phyloP scores from a whole-genome alignment of 2,113 vertebrate species.

The Callipepla californica region DNA sequence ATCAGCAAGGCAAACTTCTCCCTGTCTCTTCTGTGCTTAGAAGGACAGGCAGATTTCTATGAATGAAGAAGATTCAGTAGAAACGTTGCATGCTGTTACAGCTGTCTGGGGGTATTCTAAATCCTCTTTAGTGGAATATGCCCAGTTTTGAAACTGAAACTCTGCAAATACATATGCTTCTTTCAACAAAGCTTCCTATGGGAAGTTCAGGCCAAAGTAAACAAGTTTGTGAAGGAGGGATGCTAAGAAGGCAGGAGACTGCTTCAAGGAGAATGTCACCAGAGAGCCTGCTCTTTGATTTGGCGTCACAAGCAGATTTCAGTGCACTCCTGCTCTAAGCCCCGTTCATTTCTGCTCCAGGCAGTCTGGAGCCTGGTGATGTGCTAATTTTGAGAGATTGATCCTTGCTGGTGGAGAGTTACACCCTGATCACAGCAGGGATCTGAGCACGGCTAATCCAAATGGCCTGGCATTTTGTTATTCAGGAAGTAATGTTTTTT shows the following conservation, averaged over 20 bases:
- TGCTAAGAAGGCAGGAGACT: neutral
- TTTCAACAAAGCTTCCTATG: neutral
- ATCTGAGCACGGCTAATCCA: constrained; percentile 64
- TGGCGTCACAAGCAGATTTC: constrained; percentile 31
- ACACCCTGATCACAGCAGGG: constrained; percentile 49
- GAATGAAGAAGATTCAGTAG: neutral
- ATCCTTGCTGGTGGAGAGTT: constrained; percentile 68
- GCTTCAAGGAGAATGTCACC: neutral
- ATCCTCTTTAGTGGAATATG: neutral
- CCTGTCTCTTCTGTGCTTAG: neutral
- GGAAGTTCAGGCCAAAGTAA: neutral
- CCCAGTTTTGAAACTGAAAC: neutral
- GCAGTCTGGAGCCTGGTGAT: constrained; percentile 48
- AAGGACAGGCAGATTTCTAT: neutral
- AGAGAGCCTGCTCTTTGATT: constrained; percentile 9
- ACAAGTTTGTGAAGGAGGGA: neutral
- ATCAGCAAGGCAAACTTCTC: neutral
- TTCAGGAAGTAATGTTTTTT: constrained; percentile 35
- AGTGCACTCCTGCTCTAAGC: neutral
- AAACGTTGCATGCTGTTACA: neutral
- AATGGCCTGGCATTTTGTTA: constrained; percentile 58
- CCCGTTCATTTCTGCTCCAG: constrained; percentile 19
- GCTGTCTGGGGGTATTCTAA: neutral
- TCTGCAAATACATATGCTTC: neutral
- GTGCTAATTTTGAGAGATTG: constrained; percentile 71